These are phyloP conservation scores for Porites cylindrica DNA, from an alignment of 92 coral and sea anemone species.

Conservation along the genomic window DNA sequence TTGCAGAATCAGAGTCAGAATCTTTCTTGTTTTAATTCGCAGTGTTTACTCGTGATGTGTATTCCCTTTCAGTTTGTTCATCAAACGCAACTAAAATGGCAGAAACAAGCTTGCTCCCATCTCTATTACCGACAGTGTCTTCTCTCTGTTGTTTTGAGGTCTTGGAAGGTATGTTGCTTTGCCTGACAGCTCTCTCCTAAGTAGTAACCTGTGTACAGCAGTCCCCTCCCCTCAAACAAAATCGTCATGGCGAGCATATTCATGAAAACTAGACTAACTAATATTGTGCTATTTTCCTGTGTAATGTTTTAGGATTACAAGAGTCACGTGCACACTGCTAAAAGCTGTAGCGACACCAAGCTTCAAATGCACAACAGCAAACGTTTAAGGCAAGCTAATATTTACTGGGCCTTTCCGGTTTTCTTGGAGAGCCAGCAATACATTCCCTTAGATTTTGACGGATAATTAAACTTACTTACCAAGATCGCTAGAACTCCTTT, in stretches of 20 bases:
- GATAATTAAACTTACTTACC: too few relatives aligned
- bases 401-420: background rate
- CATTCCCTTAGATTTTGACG: too few relatives aligned
- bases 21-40: background rate
- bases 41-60: background rate
- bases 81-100: slow-evolving; percentile 79
- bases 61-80: slow-evolving; percentile 68
- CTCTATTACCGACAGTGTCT: slow-evolving; percentile 72
- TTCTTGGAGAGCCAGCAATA: too few relatives aligned
- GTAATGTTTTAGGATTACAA: slow-evolving; percentile 14
- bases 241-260: background rate
- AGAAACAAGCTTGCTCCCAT: slow-evolving; percentile 70
- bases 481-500: too few relatives aligned
- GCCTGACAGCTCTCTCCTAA: too few relatives aligned
- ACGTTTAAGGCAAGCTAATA: slow-evolving; percentile 18
- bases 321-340: slow-evolving; percentile 1
- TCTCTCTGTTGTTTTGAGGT: slow-evolving; percentile 30
- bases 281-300: background rate
- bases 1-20: background rate
- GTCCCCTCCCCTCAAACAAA: too few relatives aligned
- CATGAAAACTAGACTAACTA: background rate
- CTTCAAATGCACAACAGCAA: slow-evolving; percentile 8
- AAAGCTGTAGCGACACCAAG: background rate
- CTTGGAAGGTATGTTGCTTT: slow-evolving; percentile 78
- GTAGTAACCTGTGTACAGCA: too few relatives aligned